These are phyloP conservation scores for Neria commutata DNA, from an alignment of 2,888 invertebrate genomes.

Conservation along the genomic window DNA sequence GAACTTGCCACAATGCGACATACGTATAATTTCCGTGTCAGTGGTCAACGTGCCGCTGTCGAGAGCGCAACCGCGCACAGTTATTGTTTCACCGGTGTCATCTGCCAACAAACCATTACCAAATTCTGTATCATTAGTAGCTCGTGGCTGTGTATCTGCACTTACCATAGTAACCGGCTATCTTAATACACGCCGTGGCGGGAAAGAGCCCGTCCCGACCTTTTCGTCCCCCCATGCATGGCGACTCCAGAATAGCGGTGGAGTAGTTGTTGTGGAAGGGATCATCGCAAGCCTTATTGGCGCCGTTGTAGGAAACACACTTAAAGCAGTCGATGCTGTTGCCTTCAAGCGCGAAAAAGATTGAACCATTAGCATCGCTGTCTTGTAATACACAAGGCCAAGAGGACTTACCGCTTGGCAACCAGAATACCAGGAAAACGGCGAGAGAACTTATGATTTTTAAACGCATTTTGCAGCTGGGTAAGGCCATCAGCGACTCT, in stretches of 20 bases:
- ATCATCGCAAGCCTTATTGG: slow-evolving; percentile 88
- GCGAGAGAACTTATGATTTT: slow-evolving; percentile 12
- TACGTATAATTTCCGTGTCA: slow-evolving; percentile 93
- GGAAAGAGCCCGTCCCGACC: slow-evolving; percentile 93
- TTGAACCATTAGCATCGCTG: background rate
- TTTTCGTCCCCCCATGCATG: slow-evolving; percentile 94
- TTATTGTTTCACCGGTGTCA: slow-evolving; percentile 79
- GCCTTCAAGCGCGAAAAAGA: slow-evolving; percentile 54
- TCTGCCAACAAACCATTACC: slow-evolving; percentile 64
- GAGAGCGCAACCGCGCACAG: slow-evolving; percentile 91
- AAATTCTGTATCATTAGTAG: slow-evolving; percentile 1
- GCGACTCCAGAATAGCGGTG: slow-evolving; percentile 80
- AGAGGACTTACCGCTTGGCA: background rate
- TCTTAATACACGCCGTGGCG: slow-evolving; percentile 95
- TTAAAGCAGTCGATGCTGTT: slow-evolving; percentile 93
- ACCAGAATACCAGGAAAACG: slow-evolving; percentile 10
- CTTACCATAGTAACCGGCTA: slow-evolving; percentile 87
- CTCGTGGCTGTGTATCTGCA: slow-evolving; percentile 33
- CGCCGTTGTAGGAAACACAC: slow-evolving; percentile 89
- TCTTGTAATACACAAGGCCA: background rate
- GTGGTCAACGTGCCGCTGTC: slow-evolving; percentile 95
- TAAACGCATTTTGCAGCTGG: slow-evolving; percentile 3
- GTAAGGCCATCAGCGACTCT: slow-evolving; percentile 4
- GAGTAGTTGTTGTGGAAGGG: slow-evolving; percentile 94
- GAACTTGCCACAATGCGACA: slow-evolving; percentile 97